Evolutionary conservation across 2,113 vertebrate species (phyloP), one percentile per base, ranked within the genome.

Genomic region (Phrynosoma platyrhinos): DNA sequence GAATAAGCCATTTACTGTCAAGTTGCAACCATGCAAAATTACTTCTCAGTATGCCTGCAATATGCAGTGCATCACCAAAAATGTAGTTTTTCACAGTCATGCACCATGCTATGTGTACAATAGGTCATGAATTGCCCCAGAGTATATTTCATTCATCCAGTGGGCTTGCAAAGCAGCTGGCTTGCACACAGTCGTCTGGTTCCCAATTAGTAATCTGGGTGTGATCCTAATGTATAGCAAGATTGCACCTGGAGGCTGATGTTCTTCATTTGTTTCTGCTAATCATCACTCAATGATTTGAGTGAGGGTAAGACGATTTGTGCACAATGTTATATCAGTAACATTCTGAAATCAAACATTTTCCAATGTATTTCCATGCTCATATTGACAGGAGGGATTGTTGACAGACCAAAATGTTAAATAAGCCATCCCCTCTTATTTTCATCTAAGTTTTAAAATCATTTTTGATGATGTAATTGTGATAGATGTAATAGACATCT

Each of bases 211-310:
- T 76, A 87, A 62, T 62, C 58, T 62, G 58, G 1, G 58, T 62
- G 14, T 62, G 58, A 16, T 62, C 58, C 58, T 82, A 71, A 64
- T 52, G 27, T 82, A 68, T 87, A 82, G 80, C 79, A 82, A 82
- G 58, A 40, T 53, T 64, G 79, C 58, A 82, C 58, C 71, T 76
- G 71, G 79, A 87, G 79, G 79, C 86, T 76, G 79, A 82, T 82
- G 79, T 52, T 79, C 79, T 82, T 87, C 86, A 87, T 87, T 87
- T 82, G 79, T 82, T 79, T 87, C 85, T 76, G 55, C 86, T 87
- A 87, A 87, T 82, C 71, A 82, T 76, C 72, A 82, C 69, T 82
- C 72, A 76, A 69, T 64, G 79, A 87, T 80, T 75, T 25, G 82
- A 66, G 79, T 25, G 53, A 87, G 55, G 69, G 14, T 52, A 64